Conservation (phyloP, 2,113 vertebrate genomes). For the Glaucomys volans region DNA sequence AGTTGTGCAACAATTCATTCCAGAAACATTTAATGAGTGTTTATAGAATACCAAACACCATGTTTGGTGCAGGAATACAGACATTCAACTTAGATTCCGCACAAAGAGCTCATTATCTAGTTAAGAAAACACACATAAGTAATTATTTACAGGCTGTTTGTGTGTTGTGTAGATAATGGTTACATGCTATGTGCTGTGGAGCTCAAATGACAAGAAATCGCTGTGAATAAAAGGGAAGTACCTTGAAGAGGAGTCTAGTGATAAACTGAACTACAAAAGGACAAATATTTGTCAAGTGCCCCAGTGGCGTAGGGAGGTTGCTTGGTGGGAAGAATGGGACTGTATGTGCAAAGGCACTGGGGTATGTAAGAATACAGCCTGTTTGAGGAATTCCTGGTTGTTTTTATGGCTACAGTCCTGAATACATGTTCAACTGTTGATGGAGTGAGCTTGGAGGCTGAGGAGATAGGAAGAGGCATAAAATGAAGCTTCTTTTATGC, state of each 20-base stretch:
- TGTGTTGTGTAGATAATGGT: background rate
- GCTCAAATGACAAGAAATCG: constrained; percentile 18
- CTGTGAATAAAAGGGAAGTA: background rate
- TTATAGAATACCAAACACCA: background rate
- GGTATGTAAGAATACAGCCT: background rate
- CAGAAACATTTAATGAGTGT: constrained; percentile 12
- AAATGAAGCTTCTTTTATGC: background rate
- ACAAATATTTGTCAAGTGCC: background rate
- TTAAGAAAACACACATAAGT: background rate
- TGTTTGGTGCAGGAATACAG: background rate
- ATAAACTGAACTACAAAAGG: background rate
- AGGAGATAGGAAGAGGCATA: background rate
- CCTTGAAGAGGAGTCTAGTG: background rate
- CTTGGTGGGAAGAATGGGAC: background rate
- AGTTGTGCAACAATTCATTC: background rate
- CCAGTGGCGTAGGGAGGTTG: background rate
- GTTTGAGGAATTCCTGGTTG: background rate
- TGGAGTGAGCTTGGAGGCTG: background rate
- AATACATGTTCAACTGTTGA: background rate
- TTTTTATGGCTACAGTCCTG: background rate
- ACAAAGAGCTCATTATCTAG: background rate
- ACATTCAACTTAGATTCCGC: background rate
- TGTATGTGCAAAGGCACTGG: background rate
- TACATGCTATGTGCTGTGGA: background rate
- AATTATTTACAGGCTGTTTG: background rate